These are phyloP conservation scores for Pristis pectinata DNA, from an alignment of 2,797 vertebrate genomes.

Conservation along the genomic window DNA sequence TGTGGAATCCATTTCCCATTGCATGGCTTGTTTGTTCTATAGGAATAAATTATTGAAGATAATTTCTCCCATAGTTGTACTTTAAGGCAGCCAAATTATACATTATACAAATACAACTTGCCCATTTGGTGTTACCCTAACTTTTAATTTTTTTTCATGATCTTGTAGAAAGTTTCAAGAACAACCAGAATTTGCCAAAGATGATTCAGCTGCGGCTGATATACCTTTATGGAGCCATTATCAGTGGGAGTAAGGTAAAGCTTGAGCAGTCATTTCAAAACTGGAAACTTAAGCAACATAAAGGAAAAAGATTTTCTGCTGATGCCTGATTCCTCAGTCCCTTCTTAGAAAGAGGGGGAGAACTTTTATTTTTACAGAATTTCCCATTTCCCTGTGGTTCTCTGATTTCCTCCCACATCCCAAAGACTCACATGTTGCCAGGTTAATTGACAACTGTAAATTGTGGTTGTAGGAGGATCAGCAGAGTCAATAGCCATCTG, in stretches of 20 bases:
- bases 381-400: no score
- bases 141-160: neutral
- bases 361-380: neutral
- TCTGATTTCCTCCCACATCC: no score
- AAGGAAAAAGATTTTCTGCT: neutral
- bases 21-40: neutral
- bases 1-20: neutral
- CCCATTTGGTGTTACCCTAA: neutral
- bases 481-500: no score
- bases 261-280: neutral
- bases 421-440: no score
- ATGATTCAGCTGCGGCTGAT: conserved; percentile 65
- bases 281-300: neutral
- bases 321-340: neutral
- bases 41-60: neutral
- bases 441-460: no score
- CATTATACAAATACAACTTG: neutral
- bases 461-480: no score
- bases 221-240: conserved; percentile 79
- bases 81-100: neutral
- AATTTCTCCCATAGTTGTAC: neutral
- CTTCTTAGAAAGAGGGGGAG: no score
- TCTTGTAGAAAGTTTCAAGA: conserved; percentile 67
- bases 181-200: conserved; percentile 65
- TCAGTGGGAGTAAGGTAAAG: conserved; percentile 79